A percentile compares a stretch with the other conserved stretches of the same genome.
These are phyloP conservation scores for Pocillopora verrucosa DNA, from an alignment of 64 coral and sea anemone genomes.

Conservation along the genomic window DNA sequence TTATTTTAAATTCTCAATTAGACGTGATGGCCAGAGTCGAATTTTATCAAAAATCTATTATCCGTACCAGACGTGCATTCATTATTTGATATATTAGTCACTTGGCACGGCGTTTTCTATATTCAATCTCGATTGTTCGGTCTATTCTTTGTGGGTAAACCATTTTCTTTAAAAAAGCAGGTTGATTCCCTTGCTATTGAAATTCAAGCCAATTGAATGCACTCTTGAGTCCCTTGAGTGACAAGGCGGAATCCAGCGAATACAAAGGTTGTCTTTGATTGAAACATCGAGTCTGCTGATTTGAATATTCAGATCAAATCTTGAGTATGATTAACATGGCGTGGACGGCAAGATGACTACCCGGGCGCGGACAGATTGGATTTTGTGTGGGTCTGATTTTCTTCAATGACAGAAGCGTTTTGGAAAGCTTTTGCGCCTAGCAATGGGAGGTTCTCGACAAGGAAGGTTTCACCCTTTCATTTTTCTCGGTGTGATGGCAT, in stretches of 20 bases:
- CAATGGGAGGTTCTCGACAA: neutral
- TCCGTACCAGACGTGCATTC: neutral
- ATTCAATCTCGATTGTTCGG: no score
- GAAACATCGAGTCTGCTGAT: neutral
- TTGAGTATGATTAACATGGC: neutral
- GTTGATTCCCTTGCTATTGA: neutral
- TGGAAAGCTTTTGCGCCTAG: neutral
- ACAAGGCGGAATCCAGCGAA: neutral
- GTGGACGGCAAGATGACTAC: neutral
- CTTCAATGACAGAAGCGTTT: neutral
- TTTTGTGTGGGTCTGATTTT: no score
- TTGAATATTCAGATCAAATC: neutral
- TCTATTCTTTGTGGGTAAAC: neutral
- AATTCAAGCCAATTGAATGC: neutral
- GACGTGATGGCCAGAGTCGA: no score
- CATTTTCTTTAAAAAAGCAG: neutral
- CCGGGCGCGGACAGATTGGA: neutral
- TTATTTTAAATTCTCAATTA: no score
- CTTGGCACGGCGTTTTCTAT: no score
- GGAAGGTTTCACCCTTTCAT: neutral
- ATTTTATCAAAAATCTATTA: neutral
- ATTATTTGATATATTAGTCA: neutral
- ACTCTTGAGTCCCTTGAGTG: neutral
- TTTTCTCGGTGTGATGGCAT: neutral
- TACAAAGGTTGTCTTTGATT: neutral